These are phyloP conservation scores for Tinamus major DNA, from an alignment of 2,797 vertebrate genomes.

Conservation along the genomic window DNA sequence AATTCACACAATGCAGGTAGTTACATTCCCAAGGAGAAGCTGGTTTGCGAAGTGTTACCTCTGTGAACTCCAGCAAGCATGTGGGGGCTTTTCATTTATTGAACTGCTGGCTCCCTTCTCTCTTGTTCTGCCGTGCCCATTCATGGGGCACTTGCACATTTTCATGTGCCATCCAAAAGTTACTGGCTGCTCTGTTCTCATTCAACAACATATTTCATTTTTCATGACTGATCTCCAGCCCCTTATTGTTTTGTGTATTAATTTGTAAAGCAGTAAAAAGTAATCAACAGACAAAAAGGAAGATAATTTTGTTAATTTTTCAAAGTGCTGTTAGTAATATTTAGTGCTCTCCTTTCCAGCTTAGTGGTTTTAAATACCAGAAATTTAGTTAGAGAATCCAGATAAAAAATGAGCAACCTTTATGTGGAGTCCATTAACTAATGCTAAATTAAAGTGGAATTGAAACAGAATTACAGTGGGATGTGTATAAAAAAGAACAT, in stretches of 20 bases:
- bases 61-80: background rate
- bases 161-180: background rate
- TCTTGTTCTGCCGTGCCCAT: background rate
- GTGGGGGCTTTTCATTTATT: rapidly evolving
- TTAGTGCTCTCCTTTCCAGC: slow-evolving; percentile 7
- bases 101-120: background rate
- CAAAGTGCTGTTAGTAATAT: slow-evolving; percentile 46
- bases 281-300: slow-evolving; percentile 48
- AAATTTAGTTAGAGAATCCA: slow-evolving; percentile 56
- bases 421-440: slow-evolving; percentile 76
- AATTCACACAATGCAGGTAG: background rate
- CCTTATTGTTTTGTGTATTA: slow-evolving; percentile 30
- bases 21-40: background rate
- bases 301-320: slow-evolving; percentile 50
- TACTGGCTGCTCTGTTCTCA: background rate
- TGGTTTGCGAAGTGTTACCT: background rate
- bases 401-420: slow-evolving; percentile 70
- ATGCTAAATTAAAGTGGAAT: slow-evolving; percentile 76
- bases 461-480: slow-evolving; percentile 72
- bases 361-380: slow-evolving; percentile 55
- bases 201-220: background rate
- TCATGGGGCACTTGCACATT: background rate
- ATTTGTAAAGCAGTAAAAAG: slow-evolving; percentile 17
- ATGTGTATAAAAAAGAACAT: slow-evolving; percentile 73
- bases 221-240: background rate